Evolutionary conservation across 1,140 invertebrate species (phyloP), one percentile per base, ranked within the genome.

Genomic region (Macrotrachela quadricornifera): DNA sequence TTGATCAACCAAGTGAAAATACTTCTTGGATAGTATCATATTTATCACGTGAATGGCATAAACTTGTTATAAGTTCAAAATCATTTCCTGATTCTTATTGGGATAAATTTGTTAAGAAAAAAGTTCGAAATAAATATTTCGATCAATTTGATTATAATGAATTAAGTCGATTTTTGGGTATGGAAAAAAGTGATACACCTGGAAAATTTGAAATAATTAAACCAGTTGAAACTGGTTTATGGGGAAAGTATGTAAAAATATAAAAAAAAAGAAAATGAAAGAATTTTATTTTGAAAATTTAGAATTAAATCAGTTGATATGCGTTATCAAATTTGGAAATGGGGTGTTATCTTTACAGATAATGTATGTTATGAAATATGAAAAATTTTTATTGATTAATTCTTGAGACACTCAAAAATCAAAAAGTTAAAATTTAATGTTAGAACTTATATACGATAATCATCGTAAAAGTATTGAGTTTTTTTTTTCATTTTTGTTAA

Each of bases 31-130:
- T 30, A 30, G 8, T 30, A 30, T 30, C 21, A 4, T 30, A 30
- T 30, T 76, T 94, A 49, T 90, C 86, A 64, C 83, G 85, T 18
- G 85, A 92, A 63, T 96, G 92, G 87, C 90, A 97, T 66, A 90
- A 95, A 71, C 73, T 97, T 40, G 94, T 95, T 17, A 91, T 96
- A 56, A 86, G 84, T 52, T 88, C 91, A n/a, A 87, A 86, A 68
- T 90, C 85, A 0, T 99, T 97, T 71, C 94, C 94, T 0, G 86
- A 91, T 1, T 95, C 92, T 68, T 99, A 99, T 70, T 99, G 94
- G 94, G 94, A 99, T 63, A 99, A 97, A 72, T 99, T 99, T 71
- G 86, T 97, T 0, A 96, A 97, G 71, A 96, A 97, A 74, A 95
- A 96, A 73, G 75, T 96, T 0, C 76, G 87, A 3, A 83, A 85